phyloP scores from a whole-genome alignment of 2,888 invertebrate genomes.

The Gymnosoma rotundatum region DNA sequence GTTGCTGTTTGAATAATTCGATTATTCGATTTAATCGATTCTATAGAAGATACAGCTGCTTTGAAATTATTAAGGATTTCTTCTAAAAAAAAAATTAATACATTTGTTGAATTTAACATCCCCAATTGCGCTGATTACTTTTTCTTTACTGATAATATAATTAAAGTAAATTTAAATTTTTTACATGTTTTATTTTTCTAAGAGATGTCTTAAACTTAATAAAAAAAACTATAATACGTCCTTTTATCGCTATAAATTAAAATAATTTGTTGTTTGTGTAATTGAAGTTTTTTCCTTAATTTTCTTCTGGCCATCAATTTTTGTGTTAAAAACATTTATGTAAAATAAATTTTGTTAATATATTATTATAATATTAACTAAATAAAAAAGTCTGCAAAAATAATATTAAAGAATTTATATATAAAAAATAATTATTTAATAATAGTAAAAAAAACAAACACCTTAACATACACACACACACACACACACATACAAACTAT shows the following conservation, averaged over 20 bases:
- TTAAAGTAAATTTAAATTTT: background rate
- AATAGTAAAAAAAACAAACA: background rate
- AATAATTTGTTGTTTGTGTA: constrained; percentile 24
- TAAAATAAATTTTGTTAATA: constrained; percentile 52
- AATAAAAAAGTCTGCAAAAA: constrained; percentile 57
- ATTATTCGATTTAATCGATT: too few species aligned
- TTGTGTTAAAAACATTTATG: constrained; percentile 35
- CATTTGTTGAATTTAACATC: background rate
- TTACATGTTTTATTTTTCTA: background rate
- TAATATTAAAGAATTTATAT: constrained; percentile 46
- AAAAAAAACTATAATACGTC: constrained; percentile 34
- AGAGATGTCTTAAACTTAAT: background rate
- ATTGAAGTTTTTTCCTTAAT: constrained; percentile 24
- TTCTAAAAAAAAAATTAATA: background rate
- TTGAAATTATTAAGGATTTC: background rate
- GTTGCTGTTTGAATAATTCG: background rate
- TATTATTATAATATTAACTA: constrained; percentile 25
- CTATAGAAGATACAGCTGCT: too few species aligned
- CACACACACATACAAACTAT: constrained; percentile 25
- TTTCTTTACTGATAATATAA: constrained; percentile 1
- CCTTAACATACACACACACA: constrained; percentile 26
- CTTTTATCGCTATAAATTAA: constrained; percentile 33
- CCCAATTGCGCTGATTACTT: background rate
- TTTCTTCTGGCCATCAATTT: constrained; percentile 29
- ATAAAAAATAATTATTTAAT: constrained; percentile 7